Evolutionary conservation across 2,797 vertebrate genomes (phyloP), one percentile per base, ranked within the genome.

Genomic region (Eulemur rubriventer): DNA sequence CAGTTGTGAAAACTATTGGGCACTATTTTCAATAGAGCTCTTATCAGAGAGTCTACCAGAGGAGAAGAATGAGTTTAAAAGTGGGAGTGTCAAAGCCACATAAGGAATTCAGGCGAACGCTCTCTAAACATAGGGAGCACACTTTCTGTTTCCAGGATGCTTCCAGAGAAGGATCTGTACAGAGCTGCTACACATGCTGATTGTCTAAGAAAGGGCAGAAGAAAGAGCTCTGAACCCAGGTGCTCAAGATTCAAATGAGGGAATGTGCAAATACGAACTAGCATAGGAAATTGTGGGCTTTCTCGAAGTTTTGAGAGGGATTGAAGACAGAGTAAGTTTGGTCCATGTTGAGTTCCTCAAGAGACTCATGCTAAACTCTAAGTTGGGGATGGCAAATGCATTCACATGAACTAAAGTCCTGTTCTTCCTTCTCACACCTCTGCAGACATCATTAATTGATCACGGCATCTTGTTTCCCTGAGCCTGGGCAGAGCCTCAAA

Each of bases 41-140:
- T 78, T 94, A 75, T 46, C n/a, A n/a, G n/a, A n/a, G 83, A 88
- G 72, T 80, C 57, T 48, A 93, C 65, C 55, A 82, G 82, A 85
- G 81, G 55, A 93, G n/a, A 79, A 65, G 72, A 84, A 76, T 38
- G 79, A 59, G 57, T 89, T 94, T 22, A 79, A 70, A 76, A 73
- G 22, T 14, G n/a, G 79, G 70, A 79, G 38, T 43, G 69, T 92
- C 20, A 63, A 70, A 78, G 82, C 48, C 1, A 35, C 26, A 7
- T 26, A 30, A 13, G 63, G 69, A 96, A 85, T 79, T 75, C 38
- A 65, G 57, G 89, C 14, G 59, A 30, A 79, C 20, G 38, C 16
- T 92, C 55, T 92, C 48, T 55, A 48, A 81, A 69, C 4, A 46
- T 14, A 57, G 55, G 88, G 26, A 33, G 6, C 0, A 6, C 17